Base-by-base conservation (phyloP, 1,140 invertebrate species). In the Cyphomyrmex costatus region DNA sequence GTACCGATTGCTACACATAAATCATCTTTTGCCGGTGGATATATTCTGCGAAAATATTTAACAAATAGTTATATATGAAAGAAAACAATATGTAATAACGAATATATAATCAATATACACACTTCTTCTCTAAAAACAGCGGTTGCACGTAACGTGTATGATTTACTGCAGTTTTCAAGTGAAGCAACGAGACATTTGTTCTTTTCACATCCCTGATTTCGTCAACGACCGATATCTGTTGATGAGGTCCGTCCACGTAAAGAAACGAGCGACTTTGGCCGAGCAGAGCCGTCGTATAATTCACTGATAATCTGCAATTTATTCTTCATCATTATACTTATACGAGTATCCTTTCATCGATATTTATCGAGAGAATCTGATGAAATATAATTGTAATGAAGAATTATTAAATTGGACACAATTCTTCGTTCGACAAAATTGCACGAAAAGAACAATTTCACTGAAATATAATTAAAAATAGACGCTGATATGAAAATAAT, bases 131-230 rank as follows among this genome's bases (percentile, higher is more conserved):
- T 12, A 86, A 24, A 51, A 95, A 96, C 19, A 96, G 95, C 6
- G 97, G 96, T 91, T 96, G 96, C 6, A 97, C 96, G 90, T 97
- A 95, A 92, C 96, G 95, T 0, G 96, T 96, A 83, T 96, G 96
- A 27, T 95, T 94, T 3, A 96, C 94, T 0, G 95, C 92, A 60
- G 94, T 74, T 60, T 96, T 95, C 49, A 97, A 92, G 91, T 96
- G 96, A 24, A 97, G 92, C 10, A 98, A 88, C 36, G 95, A 89
- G 0, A 96, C 95, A 89, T 96, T 95, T 46, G 93, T 96, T 70
- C 91, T 93, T 85, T 95, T 93, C 8, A 97, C 91, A 0, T 92
- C 82, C 61, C 95, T 96, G 5, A 95, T 94, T 24, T 95, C 94
- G 82, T 96, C 95, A 0, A 97, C 94, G 21, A 94, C 91, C 53